phyloP scores from a whole-genome alignment of 2,888 invertebrate species.

The Latheticus oryzae region DNA sequence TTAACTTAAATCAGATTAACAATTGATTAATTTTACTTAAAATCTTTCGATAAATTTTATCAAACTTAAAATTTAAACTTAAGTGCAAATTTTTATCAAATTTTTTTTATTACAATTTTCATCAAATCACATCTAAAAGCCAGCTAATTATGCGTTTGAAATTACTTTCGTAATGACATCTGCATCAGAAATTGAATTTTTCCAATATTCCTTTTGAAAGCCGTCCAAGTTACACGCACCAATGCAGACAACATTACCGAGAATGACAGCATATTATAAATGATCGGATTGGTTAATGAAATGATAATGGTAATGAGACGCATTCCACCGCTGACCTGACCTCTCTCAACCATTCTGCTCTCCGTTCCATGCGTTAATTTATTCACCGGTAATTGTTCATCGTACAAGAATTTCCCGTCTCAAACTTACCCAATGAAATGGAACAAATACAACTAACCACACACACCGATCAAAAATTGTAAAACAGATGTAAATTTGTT shows the following conservation, averaged over 20 bases:
- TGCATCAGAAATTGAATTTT: conserved; percentile 23
- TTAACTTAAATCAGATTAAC: too few species aligned
- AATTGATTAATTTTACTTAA: too few species aligned
- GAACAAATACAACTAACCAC: too few species aligned
- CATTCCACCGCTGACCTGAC: conserved; percentile 56
- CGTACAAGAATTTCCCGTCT: conserved; percentile 13
- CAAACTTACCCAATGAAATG: too few species aligned
- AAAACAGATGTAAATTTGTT: conserved; percentile 22
- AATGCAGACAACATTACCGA: background rate
- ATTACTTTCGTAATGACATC: conserved; percentile 18
- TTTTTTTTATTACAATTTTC: too few species aligned
- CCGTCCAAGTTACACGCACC: background rate
- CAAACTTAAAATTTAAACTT: too few species aligned
- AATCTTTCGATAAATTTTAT: too few species aligned
- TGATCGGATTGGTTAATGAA: conserved; percentile 57
- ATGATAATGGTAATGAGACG: conserved; percentile 59
- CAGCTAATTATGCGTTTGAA: conserved; percentile 17
- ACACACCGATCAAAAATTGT: too few species aligned
- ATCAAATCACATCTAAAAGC: too few species aligned
- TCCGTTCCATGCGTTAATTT: conserved; percentile 21
- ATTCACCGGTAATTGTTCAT: conserved; percentile 22
- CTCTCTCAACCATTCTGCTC: conserved; percentile 46
- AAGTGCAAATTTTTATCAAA: too few species aligned
- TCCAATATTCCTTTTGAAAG: conserved; percentile 12
- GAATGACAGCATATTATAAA: conserved; percentile 51